Base-by-base conservation (phyloP, 2,888 invertebrate genomes). In the Heliconius aoede region DNA sequence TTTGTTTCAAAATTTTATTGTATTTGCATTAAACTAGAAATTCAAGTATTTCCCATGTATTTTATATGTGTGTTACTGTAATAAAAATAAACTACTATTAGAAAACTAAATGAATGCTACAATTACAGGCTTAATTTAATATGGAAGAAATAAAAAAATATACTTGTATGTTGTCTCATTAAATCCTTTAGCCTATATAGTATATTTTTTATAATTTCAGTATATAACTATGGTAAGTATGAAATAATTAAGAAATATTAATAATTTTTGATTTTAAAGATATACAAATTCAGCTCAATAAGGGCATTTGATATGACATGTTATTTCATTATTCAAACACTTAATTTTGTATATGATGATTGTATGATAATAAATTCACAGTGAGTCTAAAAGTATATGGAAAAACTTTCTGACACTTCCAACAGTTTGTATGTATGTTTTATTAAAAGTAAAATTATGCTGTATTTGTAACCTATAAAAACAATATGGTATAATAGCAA, bases 91-190 rank as follows among this genome's bases (percentile, higher is more conserved):
- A 32, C 11, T 32, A 65, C 36, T 24, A 40, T 24, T 36, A 13
- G 28, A 24, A 24, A 65, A 3, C 21, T 64, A 13, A 40, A 13
- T 40, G 7, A 46, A 21, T 55, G 30, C 28, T n/a, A n/a, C 55
- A 55, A 58, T 72, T 72, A 60, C 72, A 72, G 61, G 40, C 13
- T 40, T 46, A 21, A n/a, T 32, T 46, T 21, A 46, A 40, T 36
- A 58, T 73, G 21, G n/a, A 78, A 65, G 28, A 72, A 69, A 79
- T 79, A 79, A 79, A 78, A 21, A 72, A 84, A 86, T 85, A 13
- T 79, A 86, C 84, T 77, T 21, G 73, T 83, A 84, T 80, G 85
- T 90, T 88, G 89, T 87, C 87, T 89, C 82, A 88, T 89, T 90
- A 79, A 81, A 83, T 80, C 84, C 86, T 87, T 84, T 83, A 77